These are phyloP conservation scores for Lontra canadensis DNA, from an alignment of 2,113 vertebrate species.

Conservation along the genomic window DNA sequence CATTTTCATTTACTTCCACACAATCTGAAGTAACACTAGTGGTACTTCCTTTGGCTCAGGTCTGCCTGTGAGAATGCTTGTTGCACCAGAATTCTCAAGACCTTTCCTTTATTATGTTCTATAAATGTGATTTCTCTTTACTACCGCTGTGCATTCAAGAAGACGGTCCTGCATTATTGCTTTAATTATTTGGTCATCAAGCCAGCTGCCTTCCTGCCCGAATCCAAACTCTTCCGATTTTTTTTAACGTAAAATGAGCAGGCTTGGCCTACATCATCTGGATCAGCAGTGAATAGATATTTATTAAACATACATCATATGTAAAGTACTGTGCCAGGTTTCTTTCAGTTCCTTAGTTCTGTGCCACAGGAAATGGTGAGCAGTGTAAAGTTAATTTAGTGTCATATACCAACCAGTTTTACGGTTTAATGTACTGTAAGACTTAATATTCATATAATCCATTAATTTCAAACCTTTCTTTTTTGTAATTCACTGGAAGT, in stretches of 20 bases:
- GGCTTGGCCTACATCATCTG: background rate
- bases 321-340: background rate
- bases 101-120: slow-evolving; percentile 30
- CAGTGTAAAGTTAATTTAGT: slow-evolving; percentile 55
- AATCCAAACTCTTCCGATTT: slow-evolving; percentile 10
- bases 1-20: background rate
- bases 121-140: slow-evolving; percentile 47
- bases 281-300: background rate
- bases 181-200: slow-evolving; percentile 54
- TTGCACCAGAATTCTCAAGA: background rate
- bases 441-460: slow-evolving; percentile 42
- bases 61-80: background rate
- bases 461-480: slow-evolving; percentile 58
- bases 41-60: background rate
- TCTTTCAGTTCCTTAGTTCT: slow-evolving; percentile 5
- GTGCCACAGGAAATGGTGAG: background rate
- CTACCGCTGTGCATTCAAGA: slow-evolving; percentile 13
- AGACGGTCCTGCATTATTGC: slow-evolving; percentile 5
- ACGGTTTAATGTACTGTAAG: slow-evolving; percentile 40
- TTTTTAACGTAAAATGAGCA: background rate
- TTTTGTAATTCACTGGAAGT: slow-evolving; percentile 22
- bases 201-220: background rate
- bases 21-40: background rate
- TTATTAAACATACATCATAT: slow-evolving; percentile 15
- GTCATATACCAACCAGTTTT: slow-evolving; percentile 3